phyloP scores from a whole-genome alignment of 2,888 invertebrate species.

The Gortyna flavago region DNA sequence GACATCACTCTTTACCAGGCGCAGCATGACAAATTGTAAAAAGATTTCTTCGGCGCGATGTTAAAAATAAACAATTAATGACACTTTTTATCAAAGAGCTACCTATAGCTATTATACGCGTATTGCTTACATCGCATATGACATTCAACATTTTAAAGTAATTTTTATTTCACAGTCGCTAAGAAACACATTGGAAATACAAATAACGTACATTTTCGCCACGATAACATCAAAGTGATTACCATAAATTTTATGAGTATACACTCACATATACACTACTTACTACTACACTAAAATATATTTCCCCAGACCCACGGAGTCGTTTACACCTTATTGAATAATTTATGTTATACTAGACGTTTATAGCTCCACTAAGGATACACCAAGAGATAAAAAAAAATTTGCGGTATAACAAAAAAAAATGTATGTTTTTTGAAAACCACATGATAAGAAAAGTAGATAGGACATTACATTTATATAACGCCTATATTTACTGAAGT shows the following conservation, averaged over 20 bases:
- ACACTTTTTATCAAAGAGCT: background rate
- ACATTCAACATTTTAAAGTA: background rate
- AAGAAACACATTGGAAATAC: conserved; percentile 20
- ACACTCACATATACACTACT: too few species aligned
- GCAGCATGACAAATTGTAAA: background rate
- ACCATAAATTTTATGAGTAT: conserved; percentile 49
- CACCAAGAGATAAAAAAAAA: conserved; percentile 18
- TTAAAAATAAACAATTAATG: too few species aligned
- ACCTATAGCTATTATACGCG: background rate
- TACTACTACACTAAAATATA: conserved; percentile 45
- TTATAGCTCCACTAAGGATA: conserved; percentile 40
- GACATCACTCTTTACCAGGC: background rate
- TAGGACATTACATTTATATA: background rate
- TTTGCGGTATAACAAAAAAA: conserved; percentile 1
- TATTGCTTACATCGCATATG: background rate
- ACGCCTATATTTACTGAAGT: background rate
- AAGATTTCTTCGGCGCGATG: background rate
- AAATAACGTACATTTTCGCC: conserved; percentile 25
- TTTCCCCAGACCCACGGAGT: conserved; percentile 23
- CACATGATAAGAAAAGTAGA: background rate
- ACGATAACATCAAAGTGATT: conserved; percentile 48
- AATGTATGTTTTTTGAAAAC: background rate
- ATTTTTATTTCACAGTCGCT: conserved; percentile 1
- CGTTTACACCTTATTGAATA: conserved; percentile 58
- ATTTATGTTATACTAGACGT: conserved; percentile 47